Percentiles rank a stretch among this genome's conserved stretches.
phyloP scores from a whole-genome alignment of 2,888 invertebrate species.

The Tenthredo distinguenda region DNA sequence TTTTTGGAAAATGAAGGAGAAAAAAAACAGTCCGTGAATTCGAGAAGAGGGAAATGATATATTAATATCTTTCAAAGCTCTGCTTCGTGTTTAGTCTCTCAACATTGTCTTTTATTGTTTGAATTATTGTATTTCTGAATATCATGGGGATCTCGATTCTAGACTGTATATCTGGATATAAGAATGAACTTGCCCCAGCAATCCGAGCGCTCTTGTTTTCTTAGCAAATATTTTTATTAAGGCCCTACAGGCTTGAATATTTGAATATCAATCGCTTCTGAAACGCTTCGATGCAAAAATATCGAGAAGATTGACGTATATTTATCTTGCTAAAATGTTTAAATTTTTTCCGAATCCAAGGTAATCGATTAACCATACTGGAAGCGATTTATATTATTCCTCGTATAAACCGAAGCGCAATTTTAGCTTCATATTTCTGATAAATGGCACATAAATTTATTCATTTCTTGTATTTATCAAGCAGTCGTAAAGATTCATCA shows the following conservation, averaged over 20 bases:
- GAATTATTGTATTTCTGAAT: conserved; percentile 45
- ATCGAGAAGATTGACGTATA: conserved; percentile 53
- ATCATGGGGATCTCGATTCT: background rate
- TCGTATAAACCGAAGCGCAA: background rate
- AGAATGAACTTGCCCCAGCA: conserved; percentile 34
- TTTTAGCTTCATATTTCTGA: background rate
- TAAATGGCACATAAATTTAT: background rate
- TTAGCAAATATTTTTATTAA: conserved; percentile 75
- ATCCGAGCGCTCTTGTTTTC: conserved; percentile 68
- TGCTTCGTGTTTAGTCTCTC: conserved; percentile 14
- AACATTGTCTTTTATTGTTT: conserved; percentile 31
- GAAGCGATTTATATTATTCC: conserved; percentile 23
- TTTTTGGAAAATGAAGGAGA: background rate
- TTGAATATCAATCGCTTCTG: conserved; percentile 70
- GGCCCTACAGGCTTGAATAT: conserved; percentile 72
- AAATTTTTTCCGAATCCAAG: conserved; percentile 38
- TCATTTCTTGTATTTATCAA: background rate
- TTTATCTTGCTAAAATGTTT: conserved; percentile 55
- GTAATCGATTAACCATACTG: conserved; percentile 36
- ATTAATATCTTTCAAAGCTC: conserved; percentile 12
- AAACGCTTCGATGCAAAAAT: conserved; percentile 54
- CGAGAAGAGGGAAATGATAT: background rate
- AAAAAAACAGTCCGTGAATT: background rate
- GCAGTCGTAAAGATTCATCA: background rate
- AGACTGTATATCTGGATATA: conserved; percentile 26